Evolutionary conservation across 2,113 vertebrate genomes (phyloP), one percentile per base, ranked within the genome.

Genomic region (Brevimyrus niger): DNA sequence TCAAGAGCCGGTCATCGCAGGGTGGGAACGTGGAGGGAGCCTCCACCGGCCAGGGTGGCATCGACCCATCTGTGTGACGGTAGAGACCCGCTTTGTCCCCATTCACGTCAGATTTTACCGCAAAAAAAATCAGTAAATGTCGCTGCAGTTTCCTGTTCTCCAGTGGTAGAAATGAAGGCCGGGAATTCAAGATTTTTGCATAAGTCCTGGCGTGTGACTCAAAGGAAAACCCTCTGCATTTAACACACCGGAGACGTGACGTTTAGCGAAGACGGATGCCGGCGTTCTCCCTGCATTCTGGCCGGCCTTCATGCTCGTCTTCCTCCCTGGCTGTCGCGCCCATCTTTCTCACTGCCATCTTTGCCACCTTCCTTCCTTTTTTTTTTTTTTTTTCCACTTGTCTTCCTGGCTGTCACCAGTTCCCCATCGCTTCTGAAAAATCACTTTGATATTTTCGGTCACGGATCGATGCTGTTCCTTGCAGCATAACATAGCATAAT

Each of bases 11-110:
- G 94, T 94, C 94, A 96, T 97, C 89, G 95, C 90, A 94, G 96
- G 96, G 97, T 96, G 97, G 97, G 97, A 97, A 95, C 97, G 97
- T 98, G 97, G 96, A 97, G n/a, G n/a, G 95, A 96, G 94, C 92
- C 94, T 94, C 94, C 94, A 93, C 92, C 95, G 96, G 95, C 94
- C 94, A 19, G 23, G 94, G 90, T 94, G 95, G 94, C 95, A 96
- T 93, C 89, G 93, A 96, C 95, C 47, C 96, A 96, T 94, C 95
- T 93, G 61, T 89, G 51, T 3, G 69, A 94, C 94, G 93, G 76
- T 38, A 93, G 92, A 94, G 92, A 17, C 94, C 97, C 97, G 97
- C 97, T 97, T 97, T 97, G 96, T 96, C 96, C 94, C 94, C 93
- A 94, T 3, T 97, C 97, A 96, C 95, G 96, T 97, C 97, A 97